Conservation (phyloP, 2,113 vertebrate species). For the Eira barbara region DNA sequence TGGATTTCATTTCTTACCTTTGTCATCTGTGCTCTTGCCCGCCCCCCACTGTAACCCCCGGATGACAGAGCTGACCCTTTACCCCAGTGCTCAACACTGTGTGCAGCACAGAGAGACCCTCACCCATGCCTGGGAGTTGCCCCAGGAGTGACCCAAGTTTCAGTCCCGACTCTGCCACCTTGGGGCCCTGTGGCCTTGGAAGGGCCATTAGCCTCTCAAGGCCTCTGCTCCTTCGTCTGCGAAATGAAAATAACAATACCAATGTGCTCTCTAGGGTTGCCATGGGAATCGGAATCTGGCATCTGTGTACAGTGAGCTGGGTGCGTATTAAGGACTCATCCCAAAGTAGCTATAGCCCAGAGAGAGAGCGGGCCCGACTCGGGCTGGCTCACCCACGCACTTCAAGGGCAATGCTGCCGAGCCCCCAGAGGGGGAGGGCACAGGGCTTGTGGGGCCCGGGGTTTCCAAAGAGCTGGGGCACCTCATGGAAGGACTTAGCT, state of each 20-base stretch:
- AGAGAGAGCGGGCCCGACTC: rapidly evolving
- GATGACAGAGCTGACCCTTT: not conserved
- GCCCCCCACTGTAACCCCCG: not conserved
- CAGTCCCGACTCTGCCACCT: not conserved
- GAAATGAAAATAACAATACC: not conserved
- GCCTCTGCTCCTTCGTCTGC: not conserved
- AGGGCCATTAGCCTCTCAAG: not conserved
- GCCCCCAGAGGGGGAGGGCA: not conserved
- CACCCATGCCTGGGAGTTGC: rapidly evolving
- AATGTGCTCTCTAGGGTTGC: not conserved
- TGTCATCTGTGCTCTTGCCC: too few relatives aligned
- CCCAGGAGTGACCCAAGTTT: rapidly evolving
- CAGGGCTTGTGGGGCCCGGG: not conserved
- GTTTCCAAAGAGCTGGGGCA: not conserved
- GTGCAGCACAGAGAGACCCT: not conserved
- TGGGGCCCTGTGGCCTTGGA: not conserved
- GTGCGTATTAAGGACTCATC: not conserved
- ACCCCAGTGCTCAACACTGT: not conserved
- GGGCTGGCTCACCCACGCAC: rapidly evolving
- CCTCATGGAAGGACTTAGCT: rapidly evolving
- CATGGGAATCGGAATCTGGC: not conserved
- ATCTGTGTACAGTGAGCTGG: too few relatives aligned
- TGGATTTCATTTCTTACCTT: not conserved
- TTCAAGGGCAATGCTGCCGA: not conserved
- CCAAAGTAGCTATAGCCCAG: not conserved